phyloP scores from a whole-genome alignment of 2,113 vertebrate species.

The Sigmodon hispidus region DNA sequence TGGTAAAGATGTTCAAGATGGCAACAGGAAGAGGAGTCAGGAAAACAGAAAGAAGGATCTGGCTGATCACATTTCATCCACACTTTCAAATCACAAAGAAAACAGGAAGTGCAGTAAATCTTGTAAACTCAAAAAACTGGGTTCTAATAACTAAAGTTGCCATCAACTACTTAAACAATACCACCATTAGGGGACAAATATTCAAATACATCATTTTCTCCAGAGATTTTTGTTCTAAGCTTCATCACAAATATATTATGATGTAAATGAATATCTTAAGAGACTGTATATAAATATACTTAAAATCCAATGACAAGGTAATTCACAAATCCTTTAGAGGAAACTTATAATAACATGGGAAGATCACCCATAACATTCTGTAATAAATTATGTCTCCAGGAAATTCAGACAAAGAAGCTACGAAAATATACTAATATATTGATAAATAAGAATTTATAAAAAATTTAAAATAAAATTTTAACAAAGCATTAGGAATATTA shows the following conservation, averaged over 20 bases:
- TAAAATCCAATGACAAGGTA: not conserved
- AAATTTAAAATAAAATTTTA: not conserved
- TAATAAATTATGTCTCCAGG: too few species aligned
- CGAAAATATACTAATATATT: not conserved
- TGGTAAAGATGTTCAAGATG: not conserved
- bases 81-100: not conserved
- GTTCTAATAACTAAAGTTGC: not conserved
- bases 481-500: not conserved
- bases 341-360: not conserved
- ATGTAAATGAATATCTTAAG: not conserved
- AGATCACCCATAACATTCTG: too few species aligned
- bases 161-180: not conserved
- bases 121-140: not conserved
- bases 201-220: not conserved
- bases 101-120: not conserved
- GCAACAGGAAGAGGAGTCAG: rapidly evolving
- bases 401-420: not conserved
- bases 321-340: not conserved
- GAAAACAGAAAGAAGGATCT: not conserved
- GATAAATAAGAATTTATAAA: not conserved
- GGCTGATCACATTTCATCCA: not conserved
- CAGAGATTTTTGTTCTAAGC: not conserved
- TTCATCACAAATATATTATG: not conserved
- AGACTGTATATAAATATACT: not conserved
- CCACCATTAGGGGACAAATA: not conserved